Evolutionary conservation across 2,888 invertebrate genomes (phyloP).

Genomic region (Oscheius myriophilus): DNA sequence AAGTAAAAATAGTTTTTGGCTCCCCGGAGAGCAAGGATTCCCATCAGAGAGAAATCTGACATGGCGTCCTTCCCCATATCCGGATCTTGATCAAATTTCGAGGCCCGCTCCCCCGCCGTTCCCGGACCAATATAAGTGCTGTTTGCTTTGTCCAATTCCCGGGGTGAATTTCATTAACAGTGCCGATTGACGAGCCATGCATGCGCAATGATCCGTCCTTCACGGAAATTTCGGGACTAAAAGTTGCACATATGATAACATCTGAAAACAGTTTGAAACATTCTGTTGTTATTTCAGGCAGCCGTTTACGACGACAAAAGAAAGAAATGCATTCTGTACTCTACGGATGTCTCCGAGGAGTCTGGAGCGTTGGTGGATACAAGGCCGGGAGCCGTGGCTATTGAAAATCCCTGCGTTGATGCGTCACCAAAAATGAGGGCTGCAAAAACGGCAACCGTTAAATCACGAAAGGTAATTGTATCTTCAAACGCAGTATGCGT

Average conservation of each 20-base stretch:
- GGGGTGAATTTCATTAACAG: no score
- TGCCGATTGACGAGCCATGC: not conserved
- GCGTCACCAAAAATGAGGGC: not conserved
- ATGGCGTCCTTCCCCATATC: no score
- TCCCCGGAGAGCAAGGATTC: not conserved
- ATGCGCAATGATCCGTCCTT: not conserved
- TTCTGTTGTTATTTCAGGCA: conserved; percentile 39
- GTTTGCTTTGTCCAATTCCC: not conserved
- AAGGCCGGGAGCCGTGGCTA: conserved; percentile 58
- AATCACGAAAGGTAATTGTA: conserved; percentile 25
- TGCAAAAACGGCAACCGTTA: conserved; percentile 11
- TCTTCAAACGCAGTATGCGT: not conserved
- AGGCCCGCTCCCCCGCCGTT: not conserved
- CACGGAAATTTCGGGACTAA: no score
- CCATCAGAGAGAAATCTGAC: not conserved
- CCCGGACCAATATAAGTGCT: not conserved
- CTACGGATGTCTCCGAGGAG: conserved; percentile 35
- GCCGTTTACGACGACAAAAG: conserved; percentile 55
- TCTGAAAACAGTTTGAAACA: no score
- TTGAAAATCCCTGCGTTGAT: conserved; percentile 63
- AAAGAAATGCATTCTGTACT: conserved; percentile 52
- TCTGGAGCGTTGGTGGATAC: conserved; percentile 49
- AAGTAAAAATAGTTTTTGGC: no score
- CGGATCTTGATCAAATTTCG: not conserved
- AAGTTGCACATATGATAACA: no score